Percentiles rank a stretch among this genome's conserved stretches.
phyloP scores from a whole-genome alignment of 2,888 invertebrate genomes.

The Agrotis exclamationis region DNA sequence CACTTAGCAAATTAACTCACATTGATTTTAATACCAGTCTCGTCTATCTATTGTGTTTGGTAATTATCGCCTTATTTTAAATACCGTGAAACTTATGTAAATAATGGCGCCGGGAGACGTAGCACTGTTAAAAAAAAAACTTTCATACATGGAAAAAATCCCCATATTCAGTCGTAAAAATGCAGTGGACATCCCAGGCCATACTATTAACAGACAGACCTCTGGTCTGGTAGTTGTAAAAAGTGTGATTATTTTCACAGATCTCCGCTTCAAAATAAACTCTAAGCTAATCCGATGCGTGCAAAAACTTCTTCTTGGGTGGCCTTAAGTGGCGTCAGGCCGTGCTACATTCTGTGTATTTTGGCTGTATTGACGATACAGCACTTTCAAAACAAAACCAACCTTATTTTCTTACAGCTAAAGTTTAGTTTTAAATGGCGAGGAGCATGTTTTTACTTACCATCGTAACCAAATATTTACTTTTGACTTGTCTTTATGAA shows the following conservation, averaged over 20 bases:
- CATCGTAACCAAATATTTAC: constrained; percentile 85
- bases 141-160: neutral
- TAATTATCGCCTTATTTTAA: no score
- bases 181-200: constrained; percentile 24
- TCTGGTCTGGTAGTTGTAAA: constrained; percentile 62
- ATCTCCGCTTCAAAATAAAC: constrained; percentile 80
- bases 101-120: no score
- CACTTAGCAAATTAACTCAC: no score
- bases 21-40: no score
- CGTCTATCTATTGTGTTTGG: no score
- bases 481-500: constrained; percentile 86
- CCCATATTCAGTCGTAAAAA: neutral
- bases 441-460: constrained; percentile 67
- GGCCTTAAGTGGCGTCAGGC: constrained; percentile 88
- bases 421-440: constrained; percentile 47
- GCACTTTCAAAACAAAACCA: constrained; percentile 24
- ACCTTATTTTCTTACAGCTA: constrained; percentile 11
- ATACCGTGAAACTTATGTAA: no score
- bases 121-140: no score
- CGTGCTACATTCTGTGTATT: constrained; percentile 84
- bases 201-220: constrained; percentile 39
- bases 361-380: constrained; percentile 74
- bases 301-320: constrained; percentile 87
- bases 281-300: constrained; percentile 76
- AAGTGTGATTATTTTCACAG: constrained; percentile 77